These are phyloP conservation scores for Chelonus insularis DNA, from an alignment of 1,140 invertebrate species.

Conservation along the genomic window DNA sequence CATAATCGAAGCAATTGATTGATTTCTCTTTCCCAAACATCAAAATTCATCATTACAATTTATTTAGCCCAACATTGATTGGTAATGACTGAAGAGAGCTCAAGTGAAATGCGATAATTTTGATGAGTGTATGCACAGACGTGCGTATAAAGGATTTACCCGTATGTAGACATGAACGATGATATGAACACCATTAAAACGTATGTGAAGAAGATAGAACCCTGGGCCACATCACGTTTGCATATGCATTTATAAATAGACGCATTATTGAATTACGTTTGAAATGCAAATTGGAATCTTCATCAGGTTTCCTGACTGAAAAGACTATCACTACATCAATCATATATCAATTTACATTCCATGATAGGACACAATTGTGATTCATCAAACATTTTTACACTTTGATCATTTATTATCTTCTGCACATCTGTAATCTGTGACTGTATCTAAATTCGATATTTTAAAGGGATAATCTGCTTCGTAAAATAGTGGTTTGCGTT, in stretches of 20 bases:
- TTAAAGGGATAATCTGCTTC: neutral
- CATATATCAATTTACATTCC: neutral
- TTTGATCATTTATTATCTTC: neutral
- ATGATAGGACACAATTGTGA: neutral
- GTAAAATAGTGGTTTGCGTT: neutral
- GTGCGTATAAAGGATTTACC: neutral
- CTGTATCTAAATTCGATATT: neutral
- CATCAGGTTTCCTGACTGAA: neutral
- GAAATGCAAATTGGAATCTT: constrained; percentile 18
- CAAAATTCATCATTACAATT: too few species aligned
- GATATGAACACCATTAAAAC: neutral
- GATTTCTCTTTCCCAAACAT: too few species aligned
- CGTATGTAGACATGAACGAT: too few species aligned
- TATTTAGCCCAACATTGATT: too few species aligned
- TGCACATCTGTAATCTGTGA: neutral
- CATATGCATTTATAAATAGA: constrained; percentile 11
- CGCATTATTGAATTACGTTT: constrained; percentile 14
- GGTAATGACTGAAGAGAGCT: constrained; percentile 1
- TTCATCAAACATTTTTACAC: neutral
- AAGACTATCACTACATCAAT: neutral
- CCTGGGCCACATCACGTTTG: constrained; percentile 5
- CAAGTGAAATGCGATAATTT: constrained; percentile 2
- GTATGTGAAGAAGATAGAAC: neutral
- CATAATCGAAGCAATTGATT: too few species aligned
- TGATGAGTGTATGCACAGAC: constrained; percentile 3